Evolutionary conservation across 2,888 invertebrate genomes (phyloP).

Genomic region (Spodoptera exigua): DNA sequence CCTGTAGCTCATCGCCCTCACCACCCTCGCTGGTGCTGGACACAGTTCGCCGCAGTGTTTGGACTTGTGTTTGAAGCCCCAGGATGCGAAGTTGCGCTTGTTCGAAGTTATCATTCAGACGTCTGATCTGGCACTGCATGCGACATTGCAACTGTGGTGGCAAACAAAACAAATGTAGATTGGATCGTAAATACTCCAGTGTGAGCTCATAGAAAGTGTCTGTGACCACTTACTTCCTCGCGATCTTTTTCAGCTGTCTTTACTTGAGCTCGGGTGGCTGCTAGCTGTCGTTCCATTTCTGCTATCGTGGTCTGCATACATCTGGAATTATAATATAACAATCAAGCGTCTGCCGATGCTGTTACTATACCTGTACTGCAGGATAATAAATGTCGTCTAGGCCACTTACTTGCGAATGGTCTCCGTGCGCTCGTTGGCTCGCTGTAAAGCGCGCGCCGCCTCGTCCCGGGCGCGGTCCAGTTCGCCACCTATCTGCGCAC

Average conservation of each 20-base stretch:
- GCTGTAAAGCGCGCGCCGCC: conserved; percentile 90
- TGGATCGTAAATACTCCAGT: too few species aligned
- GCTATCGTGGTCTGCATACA: conserved; percentile 91
- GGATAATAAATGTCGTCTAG: too few species aligned
- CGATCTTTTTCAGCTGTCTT: conserved; percentile 91
- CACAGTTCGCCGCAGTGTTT: conserved; percentile 87
- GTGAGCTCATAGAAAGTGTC: too few species aligned
- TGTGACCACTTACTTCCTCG: conserved; percentile 84
- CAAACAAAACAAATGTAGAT: conserved; percentile 13
- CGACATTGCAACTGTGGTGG: conserved; percentile 89
- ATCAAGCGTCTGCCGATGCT: not conserved
- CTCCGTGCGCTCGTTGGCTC: conserved; percentile 91
- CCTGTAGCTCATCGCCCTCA: conserved; percentile 66
- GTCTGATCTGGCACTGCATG: conserved; percentile 92
- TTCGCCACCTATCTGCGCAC: conserved; percentile 90
- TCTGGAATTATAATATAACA: conserved; percentile 52
- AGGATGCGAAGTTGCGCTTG: conserved; percentile 91
- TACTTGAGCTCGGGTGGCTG: conserved; percentile 90
- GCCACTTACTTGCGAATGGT: conserved; percentile 88
- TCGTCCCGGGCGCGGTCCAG: conserved; percentile 91
- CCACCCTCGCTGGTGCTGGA: conserved; percentile 77
- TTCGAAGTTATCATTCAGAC: conserved; percentile 92
- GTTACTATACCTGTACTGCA: too few species aligned
- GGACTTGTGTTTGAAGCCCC: conserved; percentile 91
- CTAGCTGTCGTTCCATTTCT: conserved; percentile 91